phyloP scores from a whole-genome alignment of 2,888 invertebrate genomes.

The Brachypterus glaber region DNA sequence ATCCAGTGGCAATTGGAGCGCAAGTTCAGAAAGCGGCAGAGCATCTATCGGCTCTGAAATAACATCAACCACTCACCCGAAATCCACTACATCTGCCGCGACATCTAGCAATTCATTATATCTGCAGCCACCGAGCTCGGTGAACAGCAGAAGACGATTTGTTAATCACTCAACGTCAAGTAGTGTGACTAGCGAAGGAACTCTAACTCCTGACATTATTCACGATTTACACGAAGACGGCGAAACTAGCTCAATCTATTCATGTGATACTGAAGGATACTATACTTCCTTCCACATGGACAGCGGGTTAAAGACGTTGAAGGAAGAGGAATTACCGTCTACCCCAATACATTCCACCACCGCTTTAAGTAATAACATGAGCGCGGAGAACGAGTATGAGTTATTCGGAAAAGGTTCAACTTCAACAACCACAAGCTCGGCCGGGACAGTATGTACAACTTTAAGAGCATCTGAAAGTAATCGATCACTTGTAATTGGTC shows the following conservation, averaged over 20 bases:
- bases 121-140: conserved; percentile 55
- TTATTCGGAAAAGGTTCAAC: conserved; percentile 86
- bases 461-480: conserved; percentile 60
- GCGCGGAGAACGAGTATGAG: conserved; percentile 83
- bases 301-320: conserved; percentile 78
- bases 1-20: conserved; percentile 91
- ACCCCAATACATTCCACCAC: conserved; percentile 64
- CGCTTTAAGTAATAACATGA: conserved; percentile 58
- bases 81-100: conserved; percentile 58
- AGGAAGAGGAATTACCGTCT: conserved; percentile 65
- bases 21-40: conserved; percentile 80
- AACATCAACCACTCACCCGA: conserved; percentile 60
- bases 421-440: conserved; percentile 82
- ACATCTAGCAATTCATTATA: conserved; percentile 64
- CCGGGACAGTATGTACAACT: conserved; percentile 82
- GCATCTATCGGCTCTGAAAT: conserved; percentile 80
- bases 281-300: conserved; percentile 97
- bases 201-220: conserved; percentile 73
- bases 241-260: conserved; percentile 85
- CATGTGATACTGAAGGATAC: conserved; percentile 95
- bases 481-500: conserved; percentile 54
- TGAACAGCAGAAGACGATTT: conserved; percentile 53
- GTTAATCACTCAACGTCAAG: conserved; percentile 70
- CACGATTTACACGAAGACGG: conserved; percentile 73
- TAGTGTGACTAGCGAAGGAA: conserved; percentile 77